Conservation (phyloP, 2,888 invertebrate species). For the Cinara cedri region DNA sequence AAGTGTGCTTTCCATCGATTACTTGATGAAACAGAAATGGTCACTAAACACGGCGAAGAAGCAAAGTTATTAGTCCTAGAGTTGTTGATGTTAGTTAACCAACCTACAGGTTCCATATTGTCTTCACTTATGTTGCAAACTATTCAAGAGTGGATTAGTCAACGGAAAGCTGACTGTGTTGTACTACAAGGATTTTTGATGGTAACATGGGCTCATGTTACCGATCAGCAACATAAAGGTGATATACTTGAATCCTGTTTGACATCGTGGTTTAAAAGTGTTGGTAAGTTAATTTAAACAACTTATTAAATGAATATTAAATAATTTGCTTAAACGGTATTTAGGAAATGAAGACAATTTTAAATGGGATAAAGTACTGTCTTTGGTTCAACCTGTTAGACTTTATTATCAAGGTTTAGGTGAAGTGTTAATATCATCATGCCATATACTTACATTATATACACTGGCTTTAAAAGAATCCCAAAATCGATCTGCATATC, state of each 20-base stretch:
- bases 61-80: constrained; percentile 66
- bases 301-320: neutral
- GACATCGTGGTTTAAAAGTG: constrained; percentile 65
- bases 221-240: constrained; percentile 65
- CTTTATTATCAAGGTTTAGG: constrained; percentile 66
- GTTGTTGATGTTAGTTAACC: constrained; percentile 64
- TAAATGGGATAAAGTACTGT: constrained; percentile 65
- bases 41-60: constrained; percentile 64
- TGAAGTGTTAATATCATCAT: constrained; percentile 65
- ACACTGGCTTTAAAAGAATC: constrained; percentile 57
- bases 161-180: constrained; percentile 65
- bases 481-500: constrained; percentile 43
- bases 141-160: constrained; percentile 65
- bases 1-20: constrained; percentile 65
- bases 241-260: constrained; percentile 67
- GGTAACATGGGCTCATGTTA: constrained; percentile 65
- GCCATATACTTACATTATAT: constrained; percentile 67
- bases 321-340: neutral
- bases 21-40: constrained; percentile 67
- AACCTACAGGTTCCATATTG: constrained; percentile 63
- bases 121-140: constrained; percentile 62
- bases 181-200: constrained; percentile 65
- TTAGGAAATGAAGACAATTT: constrained; percentile 63
- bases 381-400: constrained; percentile 64
- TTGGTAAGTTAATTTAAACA: constrained; percentile 37